Evolutionary conservation across 2,888 invertebrate species (phyloP), one percentile per base, ranked within the genome.

Genomic region (Ceratothoa steindachneri): DNA sequence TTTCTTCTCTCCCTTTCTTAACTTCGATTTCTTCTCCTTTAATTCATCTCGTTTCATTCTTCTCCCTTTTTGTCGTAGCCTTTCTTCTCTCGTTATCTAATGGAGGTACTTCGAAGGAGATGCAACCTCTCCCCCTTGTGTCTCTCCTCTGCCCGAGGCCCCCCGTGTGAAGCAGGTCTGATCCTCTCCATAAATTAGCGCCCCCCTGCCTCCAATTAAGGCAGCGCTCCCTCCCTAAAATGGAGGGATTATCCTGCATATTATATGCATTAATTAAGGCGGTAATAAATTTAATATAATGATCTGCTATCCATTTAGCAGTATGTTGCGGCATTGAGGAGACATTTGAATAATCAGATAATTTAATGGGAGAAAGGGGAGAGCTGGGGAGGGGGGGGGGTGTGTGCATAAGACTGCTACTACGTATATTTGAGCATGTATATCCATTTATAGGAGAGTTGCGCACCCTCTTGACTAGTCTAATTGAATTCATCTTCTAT

Each of bases 101-200:
- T 41, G 41, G 41, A 9, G 7, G 41, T 41, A 15, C n/a, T n/a
- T n/a, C 41, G 41, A 41, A 15, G 5, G 41, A 15, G 7, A 41
- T 41, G 41, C 15, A 41, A 41, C 5, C 7, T 41, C 15, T 15
- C 5, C 15, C 7, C 41, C 7, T 15, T 9, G 15, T 41, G 41
- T 15, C 15, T 41, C 15, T 41, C 27, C 27, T 30, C 15, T 19
- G 15, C 19, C 7, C n/a, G n/a, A 12, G 30, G 27, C 22, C 4
- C 28, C 2, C 67, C n/a, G 15, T 67, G 19, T 9, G 9, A 60
- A 67, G 30, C 22, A 7, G 15, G 15, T 3, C 29, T n/a, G 15
- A 31, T 64, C 28, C 19, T 64, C 65, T 22, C n/a, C 3, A 64
- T 67, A 30, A 29, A 67, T 67, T 67, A 31, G 67, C 19, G 24